Base-by-base conservation (phyloP, 2,797 vertebrate species). In the Characodon lateralis region DNA sequence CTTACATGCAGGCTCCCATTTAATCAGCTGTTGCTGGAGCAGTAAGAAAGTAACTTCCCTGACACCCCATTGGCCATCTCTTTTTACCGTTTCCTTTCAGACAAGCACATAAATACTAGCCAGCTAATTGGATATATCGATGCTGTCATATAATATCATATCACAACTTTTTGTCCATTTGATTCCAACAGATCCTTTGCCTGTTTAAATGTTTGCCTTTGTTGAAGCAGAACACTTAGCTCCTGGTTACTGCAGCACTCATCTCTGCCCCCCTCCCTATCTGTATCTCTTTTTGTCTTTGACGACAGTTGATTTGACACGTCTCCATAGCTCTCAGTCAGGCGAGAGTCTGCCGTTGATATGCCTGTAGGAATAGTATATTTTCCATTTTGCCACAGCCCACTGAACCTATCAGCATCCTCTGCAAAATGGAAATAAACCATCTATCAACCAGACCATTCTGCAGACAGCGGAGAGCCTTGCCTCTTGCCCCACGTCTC, bases 381-480 rank as follows among this genome's bases (percentile, higher is more conserved):
- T 91, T 91, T 90, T 81, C 85, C 71, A 84, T 91, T 87, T 84
- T 12, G 53, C 88, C 68, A 28, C 9, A 10, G 77, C 71, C 69
- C 76, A 59, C 61, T 68, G 82, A 88, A 85, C 74, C 86, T 84
- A 90, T 89, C 86, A 78, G 88, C 81, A 58, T 89, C 84, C 88
- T 86, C 71, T 35, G 81, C 84, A 80, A 69, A 91, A 89, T 92
- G 88, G 88, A 90, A 92, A 90, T 83, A 86, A 85, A 87, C 82
- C 83, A 84, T 88, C 87, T 90, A 89, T 90, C 83, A 84, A 73
- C 58, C 72, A 68, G 78, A 50, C 78, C 68, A 63, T 79, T 87
- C 86, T 83, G 78, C 82, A 84, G 75, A 82, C 75, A 2, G 65
- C 18, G 12, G 41, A 78, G 79, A 89, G 81, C 82, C 5, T 0